Conservation (phyloP, 2,797 vertebrate genomes). For the Thalassophryne amazonica region DNA sequence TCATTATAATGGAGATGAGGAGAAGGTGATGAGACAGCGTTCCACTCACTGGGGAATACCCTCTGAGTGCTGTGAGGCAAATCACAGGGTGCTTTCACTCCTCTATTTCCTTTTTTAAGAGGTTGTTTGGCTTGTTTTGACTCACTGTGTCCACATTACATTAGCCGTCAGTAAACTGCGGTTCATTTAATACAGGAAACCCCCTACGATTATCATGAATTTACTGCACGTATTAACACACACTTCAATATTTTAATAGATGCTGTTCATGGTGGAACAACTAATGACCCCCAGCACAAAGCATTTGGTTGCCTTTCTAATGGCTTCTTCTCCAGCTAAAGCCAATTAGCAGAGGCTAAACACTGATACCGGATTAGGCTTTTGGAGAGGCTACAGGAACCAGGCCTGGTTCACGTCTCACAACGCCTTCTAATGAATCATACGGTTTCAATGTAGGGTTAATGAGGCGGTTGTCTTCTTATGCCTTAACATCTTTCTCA, state of each 20-base stretch:
- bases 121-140: conserved; percentile 44
- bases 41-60: conserved; percentile 19
- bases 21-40: conserved; percentile 25
- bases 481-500: no score
- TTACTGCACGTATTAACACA: conserved; percentile 49
- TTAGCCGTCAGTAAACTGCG: conserved; percentile 35
- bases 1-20: conserved; percentile 38
- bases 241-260: conserved; percentile 44
- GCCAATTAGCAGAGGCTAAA: conserved; percentile 75
- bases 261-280: conserved; percentile 23
- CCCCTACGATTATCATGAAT: conserved; percentile 46
- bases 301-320: conserved; percentile 49
- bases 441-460: conserved; percentile 47
- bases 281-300: conserved; percentile 5
- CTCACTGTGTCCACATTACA: conserved; percentile 36
- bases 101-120: conserved; percentile 28
- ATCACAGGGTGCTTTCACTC: conserved; percentile 30
- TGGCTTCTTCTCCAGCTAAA: conserved; percentile 49
- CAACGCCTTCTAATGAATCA: conserved; percentile 78
- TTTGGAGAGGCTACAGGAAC: conserved; percentile 22
- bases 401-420: conserved; percentile 54
- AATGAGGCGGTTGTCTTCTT: conserved; percentile 16
- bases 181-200: conserved; percentile 50
- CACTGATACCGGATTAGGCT: conserved; percentile 51
- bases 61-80: conserved; percentile 45